Evolutionary conservation across 2,113 vertebrate genomes (phyloP).

Genomic region (Apus apus): DNA sequence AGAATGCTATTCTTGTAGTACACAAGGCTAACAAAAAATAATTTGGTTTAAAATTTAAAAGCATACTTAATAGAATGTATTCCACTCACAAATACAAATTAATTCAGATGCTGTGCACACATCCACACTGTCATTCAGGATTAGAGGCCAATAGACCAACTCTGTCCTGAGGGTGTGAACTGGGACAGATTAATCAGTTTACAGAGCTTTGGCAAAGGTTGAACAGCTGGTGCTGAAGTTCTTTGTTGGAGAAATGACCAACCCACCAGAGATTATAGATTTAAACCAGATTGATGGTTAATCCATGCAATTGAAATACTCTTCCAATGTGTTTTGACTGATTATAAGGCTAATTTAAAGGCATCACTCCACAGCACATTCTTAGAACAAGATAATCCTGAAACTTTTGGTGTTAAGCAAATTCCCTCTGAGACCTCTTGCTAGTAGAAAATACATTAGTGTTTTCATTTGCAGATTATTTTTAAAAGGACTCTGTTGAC

Average conservation of each 20-base stretch:
- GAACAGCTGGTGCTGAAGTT: constrained; percentile 28
- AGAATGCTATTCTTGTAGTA: not conserved
- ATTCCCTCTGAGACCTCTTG: not conserved
- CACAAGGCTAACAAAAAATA: not conserved
- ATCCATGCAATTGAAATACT: constrained; percentile 34
- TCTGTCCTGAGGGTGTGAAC: constrained; percentile 34
- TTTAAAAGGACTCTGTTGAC: constrained; percentile 22
- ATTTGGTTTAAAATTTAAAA: not conserved
- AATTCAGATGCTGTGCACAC: constrained; percentile 19
- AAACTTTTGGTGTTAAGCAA: constrained; percentile 6
- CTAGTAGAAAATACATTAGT: constrained; percentile 1
- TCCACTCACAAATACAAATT: not conserved
- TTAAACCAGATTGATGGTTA: constrained; percentile 29
- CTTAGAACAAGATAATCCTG: constrained; percentile 42
- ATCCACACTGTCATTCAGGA: constrained; percentile 54
- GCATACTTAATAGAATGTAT: not conserved
- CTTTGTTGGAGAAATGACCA: constrained; percentile 1
- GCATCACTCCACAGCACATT: constrained; percentile 16
- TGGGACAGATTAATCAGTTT: constrained; percentile 41
- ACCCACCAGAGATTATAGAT: constrained; percentile 29
- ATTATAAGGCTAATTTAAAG: constrained; percentile 48
- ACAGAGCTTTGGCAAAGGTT: constrained; percentile 38
- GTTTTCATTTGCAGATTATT: constrained; percentile 31
- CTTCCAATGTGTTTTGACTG: constrained; percentile 31
- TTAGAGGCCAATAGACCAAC: constrained; percentile 2